Conservation (phyloP, 2,113 vertebrate genomes). For the Prinia subflava region DNA sequence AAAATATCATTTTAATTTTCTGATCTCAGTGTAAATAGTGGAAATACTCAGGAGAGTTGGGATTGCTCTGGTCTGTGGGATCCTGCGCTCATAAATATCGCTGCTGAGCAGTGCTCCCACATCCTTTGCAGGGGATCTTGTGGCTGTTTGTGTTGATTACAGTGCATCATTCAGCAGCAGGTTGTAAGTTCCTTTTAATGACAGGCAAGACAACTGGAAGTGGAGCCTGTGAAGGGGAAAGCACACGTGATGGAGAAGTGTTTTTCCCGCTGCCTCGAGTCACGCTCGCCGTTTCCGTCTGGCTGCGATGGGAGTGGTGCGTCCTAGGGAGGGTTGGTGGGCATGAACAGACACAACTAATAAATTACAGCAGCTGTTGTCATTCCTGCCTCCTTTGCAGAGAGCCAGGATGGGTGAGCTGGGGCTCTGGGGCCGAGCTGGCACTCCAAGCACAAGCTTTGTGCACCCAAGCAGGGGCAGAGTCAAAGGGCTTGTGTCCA, state of each 20-base stretch:
- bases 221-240: not conserved
- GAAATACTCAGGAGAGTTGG: not conserved
- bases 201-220: slow-evolving; percentile 4
- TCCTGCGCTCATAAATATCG: not conserved
- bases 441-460: not conserved
- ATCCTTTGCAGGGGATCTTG: not conserved
- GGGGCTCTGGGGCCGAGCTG: not conserved
- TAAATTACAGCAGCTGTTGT: not conserved
- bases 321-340: not conserved
- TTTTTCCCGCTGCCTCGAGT: not conserved
- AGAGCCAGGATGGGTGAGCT: not conserved
- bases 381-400: not conserved
- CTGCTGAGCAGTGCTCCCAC: not conserved
- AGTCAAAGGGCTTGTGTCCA: not conserved
- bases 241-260: not conserved
- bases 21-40: slow-evolving; percentile 15
- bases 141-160: not conserved
- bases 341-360: not conserved
- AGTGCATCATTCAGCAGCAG: not conserved
- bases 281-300: fast-evolving
- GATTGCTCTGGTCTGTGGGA: not conserved
- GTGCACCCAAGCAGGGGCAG: not conserved
- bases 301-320: not conserved
- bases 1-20: slow-evolving; percentile 57
- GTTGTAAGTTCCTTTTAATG: slow-evolving; percentile 1